These are phyloP conservation scores for Cranoglanis bouderius DNA, from an alignment of 2,113 vertebrate genomes.

Conservation along the genomic window DNA sequence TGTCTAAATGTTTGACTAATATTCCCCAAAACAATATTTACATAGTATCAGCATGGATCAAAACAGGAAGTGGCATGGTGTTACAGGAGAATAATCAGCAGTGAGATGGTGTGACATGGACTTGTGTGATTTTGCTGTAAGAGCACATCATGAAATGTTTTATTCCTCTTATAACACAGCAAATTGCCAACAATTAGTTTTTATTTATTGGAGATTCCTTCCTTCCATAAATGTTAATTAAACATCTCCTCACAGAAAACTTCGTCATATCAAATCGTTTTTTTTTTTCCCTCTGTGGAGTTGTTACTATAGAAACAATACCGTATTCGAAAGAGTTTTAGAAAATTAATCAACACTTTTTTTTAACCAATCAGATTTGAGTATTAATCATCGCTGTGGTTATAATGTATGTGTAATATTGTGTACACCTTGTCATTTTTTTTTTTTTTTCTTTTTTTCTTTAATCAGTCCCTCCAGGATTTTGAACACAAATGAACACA, in stretches of 20 bases:
- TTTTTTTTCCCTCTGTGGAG: no score
- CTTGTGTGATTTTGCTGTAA: background rate
- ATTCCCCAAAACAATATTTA: background rate
- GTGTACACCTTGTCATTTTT: background rate
- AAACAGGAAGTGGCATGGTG: background rate
- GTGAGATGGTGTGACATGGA: background rate
- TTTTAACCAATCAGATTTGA: background rate
- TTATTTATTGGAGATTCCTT: background rate
- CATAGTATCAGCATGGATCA: background rate
- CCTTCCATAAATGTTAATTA: background rate
- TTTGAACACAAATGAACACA: no score
- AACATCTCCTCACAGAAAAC: background rate
- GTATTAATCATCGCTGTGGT: background rate
- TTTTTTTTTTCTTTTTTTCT: no score
- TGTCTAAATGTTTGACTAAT: background rate
- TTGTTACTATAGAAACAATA: background rate
- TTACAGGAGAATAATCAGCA: background rate
- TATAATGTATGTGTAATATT: background rate
- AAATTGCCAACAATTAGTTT: background rate
- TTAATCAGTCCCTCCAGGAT: no score
- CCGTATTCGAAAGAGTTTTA: no score
- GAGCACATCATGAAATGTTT: background rate
- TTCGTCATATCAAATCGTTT: background rate
- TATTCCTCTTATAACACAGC: background rate
- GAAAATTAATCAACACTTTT: no score